Percentiles rank a stretch among this genome's conserved stretches.
phyloP scores from a whole-genome alignment of 1,140 invertebrate species.

The Papilio dardanus region DNA sequence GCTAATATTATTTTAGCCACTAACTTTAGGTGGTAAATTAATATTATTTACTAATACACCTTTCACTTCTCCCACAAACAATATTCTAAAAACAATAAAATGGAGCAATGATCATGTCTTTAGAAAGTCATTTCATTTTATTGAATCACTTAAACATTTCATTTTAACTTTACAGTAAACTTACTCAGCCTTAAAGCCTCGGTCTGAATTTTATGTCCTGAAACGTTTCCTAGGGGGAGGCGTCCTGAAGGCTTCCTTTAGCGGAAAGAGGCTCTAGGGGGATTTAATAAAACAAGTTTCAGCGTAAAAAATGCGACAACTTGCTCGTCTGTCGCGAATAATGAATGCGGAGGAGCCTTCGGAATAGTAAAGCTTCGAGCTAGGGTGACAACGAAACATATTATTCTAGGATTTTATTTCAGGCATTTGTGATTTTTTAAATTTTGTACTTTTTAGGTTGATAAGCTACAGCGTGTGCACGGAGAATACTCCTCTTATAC shows the following conservation, averaged over 20 bases:
- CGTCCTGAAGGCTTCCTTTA: background rate
- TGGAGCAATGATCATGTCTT: too few relatives aligned
- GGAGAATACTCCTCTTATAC: too few relatives aligned
- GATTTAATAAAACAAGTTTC: slow-evolving; percentile 34
- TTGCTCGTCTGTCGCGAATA: slow-evolving; percentile 31
- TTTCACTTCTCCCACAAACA: too few relatives aligned
- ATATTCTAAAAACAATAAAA: too few relatives aligned
- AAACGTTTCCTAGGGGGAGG: background rate
- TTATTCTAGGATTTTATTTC: background rate
- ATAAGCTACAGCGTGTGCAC: too few relatives aligned
- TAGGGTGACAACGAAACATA: background rate
- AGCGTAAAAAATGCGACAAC: slow-evolving; percentile 17
- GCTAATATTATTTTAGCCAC: too few relatives aligned
- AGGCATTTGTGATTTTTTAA: background rate
- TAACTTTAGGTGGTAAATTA: too few relatives aligned
- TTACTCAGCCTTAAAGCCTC: background rate
- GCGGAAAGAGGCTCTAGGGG: background rate
- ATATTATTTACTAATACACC: too few relatives aligned
- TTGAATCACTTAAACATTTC: background rate
- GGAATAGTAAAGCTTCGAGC: slow-evolving; percentile 11
- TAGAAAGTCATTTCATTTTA: background rate
- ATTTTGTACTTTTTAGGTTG: too few relatives aligned
- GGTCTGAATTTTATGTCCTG: slow-evolving; percentile 10
- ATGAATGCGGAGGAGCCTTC: slow-evolving; percentile 26
- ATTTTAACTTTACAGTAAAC: background rate